Evolutionary conservation across 2,797 vertebrate genomes (phyloP).

Genomic region (Pampus argenteus): DNA sequence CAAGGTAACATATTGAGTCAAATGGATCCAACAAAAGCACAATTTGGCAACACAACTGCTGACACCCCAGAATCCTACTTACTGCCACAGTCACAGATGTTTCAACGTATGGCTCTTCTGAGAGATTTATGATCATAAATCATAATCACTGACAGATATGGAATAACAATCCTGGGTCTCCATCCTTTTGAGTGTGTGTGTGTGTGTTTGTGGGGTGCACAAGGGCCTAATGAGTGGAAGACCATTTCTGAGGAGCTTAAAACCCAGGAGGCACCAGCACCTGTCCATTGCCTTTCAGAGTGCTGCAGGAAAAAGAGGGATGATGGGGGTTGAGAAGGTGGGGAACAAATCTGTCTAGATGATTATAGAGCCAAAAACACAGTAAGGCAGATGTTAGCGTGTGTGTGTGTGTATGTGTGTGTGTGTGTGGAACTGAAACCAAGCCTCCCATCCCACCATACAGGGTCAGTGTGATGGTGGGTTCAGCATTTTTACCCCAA

Average conservation of each 20-base stretch:
- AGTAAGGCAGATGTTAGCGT: not conserved
- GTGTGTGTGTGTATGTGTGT: slow-evolving; percentile 17
- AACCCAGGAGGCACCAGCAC: slow-evolving; percentile 58
- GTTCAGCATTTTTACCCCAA: slow-evolving; percentile 36
- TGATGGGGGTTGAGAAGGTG: not conserved
- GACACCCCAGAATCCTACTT: slow-evolving; percentile 37
- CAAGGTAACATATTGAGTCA: slow-evolving; percentile 15
- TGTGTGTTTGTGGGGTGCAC: not conserved
- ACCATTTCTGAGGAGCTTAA: slow-evolving; percentile 43
- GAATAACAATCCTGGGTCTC: slow-evolving; percentile 42
- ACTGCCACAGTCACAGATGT: slow-evolving; percentile 62
- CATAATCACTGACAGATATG: slow-evolving; percentile 60
- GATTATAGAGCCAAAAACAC: slow-evolving; percentile 48
- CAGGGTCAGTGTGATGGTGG: slow-evolving; percentile 27
- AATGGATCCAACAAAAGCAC: slow-evolving; percentile 40
- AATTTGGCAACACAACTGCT: slow-evolving; percentile 49
- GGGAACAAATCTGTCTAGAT: slow-evolving; percentile 43
- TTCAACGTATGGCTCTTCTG: slow-evolving; percentile 48
- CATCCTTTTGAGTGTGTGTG: slow-evolving; percentile 6
- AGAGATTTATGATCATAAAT: slow-evolving; percentile 61
- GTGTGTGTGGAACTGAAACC: slow-evolving; percentile 28
- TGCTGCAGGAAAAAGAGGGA: slow-evolving; percentile 15
- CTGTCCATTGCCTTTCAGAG: slow-evolving; percentile 65
- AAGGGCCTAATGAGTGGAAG: slow-evolving; percentile 40
- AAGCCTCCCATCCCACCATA: slow-evolving; percentile 2